phyloP scores from a whole-genome alignment of 2,888 invertebrate species.

The Polyommatus icarus region DNA sequence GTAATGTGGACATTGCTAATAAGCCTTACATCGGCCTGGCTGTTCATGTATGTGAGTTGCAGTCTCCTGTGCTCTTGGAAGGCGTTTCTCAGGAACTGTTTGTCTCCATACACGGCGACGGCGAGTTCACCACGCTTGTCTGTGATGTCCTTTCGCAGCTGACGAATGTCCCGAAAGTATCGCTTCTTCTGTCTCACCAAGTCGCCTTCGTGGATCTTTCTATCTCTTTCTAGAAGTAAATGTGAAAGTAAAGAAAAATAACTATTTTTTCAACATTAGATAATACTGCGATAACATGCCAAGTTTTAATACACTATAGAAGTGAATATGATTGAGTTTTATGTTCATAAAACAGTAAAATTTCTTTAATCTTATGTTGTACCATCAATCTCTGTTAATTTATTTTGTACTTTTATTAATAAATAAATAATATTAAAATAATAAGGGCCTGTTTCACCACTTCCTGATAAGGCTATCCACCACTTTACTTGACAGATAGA shows the following conservation, averaged over 20 bases:
- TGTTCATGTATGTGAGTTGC: constrained; percentile 80
- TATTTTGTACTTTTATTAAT: too few species aligned
- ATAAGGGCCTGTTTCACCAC: too few species aligned
- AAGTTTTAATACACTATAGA: too few species aligned
- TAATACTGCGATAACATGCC: too few species aligned
- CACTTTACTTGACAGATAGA: too few species aligned
- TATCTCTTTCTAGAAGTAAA: constrained; percentile 76
- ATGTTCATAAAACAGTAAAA: too few species aligned
- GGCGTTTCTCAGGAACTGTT: constrained; percentile 79
- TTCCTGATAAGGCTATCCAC: too few species aligned
- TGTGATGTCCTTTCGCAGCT: constrained; percentile 78
- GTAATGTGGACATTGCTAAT: too few species aligned
- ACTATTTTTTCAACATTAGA: background rate
- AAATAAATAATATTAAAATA: too few species aligned
- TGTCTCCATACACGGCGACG: constrained; percentile 81
- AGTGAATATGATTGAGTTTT: too few species aligned
- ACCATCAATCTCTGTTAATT: too few species aligned
- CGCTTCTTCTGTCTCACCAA: constrained; percentile 77
- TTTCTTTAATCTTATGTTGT: too few species aligned
- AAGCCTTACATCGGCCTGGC: constrained; percentile 67
- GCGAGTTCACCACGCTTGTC: constrained; percentile 78
- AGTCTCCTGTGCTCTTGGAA: constrained; percentile 80
- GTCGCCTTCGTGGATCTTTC: constrained; percentile 81
- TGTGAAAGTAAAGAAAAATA: background rate
- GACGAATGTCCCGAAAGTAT: constrained; percentile 75